These are phyloP conservation scores for honey bee (Apis mellifera) DNA, from an alignment of 1,140 invertebrate species.

Conservation along the genomic window DNA sequence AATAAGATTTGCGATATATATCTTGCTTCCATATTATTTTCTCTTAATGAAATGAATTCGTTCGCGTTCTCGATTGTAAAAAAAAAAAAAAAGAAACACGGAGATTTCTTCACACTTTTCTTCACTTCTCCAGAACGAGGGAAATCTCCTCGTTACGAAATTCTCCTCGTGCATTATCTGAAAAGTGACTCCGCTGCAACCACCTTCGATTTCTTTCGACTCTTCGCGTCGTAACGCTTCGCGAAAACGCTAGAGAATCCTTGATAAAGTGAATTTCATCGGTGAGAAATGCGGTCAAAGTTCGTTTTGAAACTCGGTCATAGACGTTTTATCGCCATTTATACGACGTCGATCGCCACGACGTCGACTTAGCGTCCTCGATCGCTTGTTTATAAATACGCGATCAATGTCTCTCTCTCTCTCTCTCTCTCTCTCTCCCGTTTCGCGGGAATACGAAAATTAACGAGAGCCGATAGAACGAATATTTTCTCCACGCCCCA, in stretches of 20 bases:
- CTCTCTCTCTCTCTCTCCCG: no score
- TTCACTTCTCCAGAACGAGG: neutral
- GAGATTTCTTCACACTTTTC: neutral
- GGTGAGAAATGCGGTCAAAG: neutral
- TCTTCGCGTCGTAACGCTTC: neutral
- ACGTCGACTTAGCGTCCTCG: neutral
- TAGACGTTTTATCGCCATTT: neutral
- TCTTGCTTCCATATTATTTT: neutral
- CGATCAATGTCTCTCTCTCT: neutral
- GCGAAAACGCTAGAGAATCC: neutral
- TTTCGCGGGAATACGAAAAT: neutral
- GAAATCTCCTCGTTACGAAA: constrained; percentile 3
- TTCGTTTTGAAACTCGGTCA: neutral
- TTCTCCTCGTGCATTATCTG: neutral
- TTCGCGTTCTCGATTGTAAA: neutral
- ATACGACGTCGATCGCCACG: no score
- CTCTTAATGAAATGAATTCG: neutral
- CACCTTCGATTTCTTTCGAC: neutral
- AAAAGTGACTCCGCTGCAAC: neutral
- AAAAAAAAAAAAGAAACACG: neutral
- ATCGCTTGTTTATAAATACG: neutral
- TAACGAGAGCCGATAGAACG: neutral
- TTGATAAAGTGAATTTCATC: neutral
- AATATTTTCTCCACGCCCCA: neutral
- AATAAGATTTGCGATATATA: no score